Base-by-base conservation (phyloP, 1,140 invertebrate species). In the Yoshiicerus persimilis region DNA sequence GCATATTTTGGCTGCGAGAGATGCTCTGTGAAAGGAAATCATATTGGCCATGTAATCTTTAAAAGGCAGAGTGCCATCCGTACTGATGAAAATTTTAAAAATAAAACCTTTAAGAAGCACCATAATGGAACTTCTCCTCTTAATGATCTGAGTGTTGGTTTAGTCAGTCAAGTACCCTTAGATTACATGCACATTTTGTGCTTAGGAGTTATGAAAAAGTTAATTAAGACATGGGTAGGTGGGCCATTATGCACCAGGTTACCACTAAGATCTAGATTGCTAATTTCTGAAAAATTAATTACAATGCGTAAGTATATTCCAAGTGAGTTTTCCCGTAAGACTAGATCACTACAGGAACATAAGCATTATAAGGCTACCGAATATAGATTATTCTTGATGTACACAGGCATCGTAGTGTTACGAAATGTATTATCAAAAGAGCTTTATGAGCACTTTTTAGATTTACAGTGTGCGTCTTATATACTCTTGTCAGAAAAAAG, bases 1-100 rank as follows among this genome's bases (percentile, higher is more conserved):
- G 92, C 91, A 20, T 93, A 92, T 84, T 84, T 91, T 87, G 90
- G 90, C 47, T 93, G 93, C 90, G 91, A 92, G 38, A 92, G 92
- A 86, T 93, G 93, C 89, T 88, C 38, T 11, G 83, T 89, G 20
- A 86, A 91, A 87, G 91, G 92, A 39, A 86, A 88, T 75, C 91
- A 62, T 84, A n/a, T 86, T 16, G 75, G 88, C 36, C 27, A 89
- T 27, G 64, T 90, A 84, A 62, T 90, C 36, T 89, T 75, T 86
- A 92, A 92, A 89, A 6, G 27, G 0, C n/a, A 90, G 62, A 13
- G 62, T 47, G 16, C 25, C 11, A n/a, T 87, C n/a, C 85, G 91
- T 84, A 90, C 91, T 11, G 88, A 91, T 89, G 70, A 77, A 39
- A 30, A 30, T 75, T 91, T 91, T 88, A 66, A 75, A 36, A 47